phyloP scores from a whole-genome alignment of 1,140 invertebrate species.

The Pseudomyrmex pallidus region DNA sequence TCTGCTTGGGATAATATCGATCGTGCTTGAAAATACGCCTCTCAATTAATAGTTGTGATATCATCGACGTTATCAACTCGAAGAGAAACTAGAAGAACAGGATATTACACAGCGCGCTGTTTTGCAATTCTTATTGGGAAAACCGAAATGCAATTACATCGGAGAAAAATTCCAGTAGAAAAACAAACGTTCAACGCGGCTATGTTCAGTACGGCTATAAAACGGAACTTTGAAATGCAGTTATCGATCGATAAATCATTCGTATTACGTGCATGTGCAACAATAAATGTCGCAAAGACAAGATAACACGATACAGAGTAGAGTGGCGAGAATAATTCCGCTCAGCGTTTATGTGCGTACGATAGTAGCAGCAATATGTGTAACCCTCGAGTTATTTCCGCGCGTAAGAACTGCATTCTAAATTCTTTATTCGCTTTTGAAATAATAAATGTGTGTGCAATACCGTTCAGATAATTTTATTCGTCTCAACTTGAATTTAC shows the following conservation, averaged over 20 bases:
- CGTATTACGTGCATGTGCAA: not conserved
- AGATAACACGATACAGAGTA: slow-evolving; percentile 28
- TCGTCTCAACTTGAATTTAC: not conserved
- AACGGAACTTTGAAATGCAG: not conserved
- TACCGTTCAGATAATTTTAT: not conserved
- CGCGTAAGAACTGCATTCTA: too few relatives aligned
- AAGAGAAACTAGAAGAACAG: not conserved
- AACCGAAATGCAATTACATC: slow-evolving; percentile 5
- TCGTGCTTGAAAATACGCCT: slow-evolving; percentile 1
- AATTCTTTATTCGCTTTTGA: not conserved
- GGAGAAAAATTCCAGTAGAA: not conserved
- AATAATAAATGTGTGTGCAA: not conserved
- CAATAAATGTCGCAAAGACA: slow-evolving; percentile 1
- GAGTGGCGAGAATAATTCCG: not conserved
- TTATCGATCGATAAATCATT: slow-evolving; percentile 18
- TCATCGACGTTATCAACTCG: not conserved
- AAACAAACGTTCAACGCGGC: not conserved
- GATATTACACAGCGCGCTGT: not conserved
- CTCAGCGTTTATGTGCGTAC: not conserved
- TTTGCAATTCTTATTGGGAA: not conserved
- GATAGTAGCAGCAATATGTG: not conserved
- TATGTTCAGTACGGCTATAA: slow-evolving; percentile 3
- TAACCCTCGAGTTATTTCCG: not conserved
- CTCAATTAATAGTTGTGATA: slow-evolving; percentile 5
- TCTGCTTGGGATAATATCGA: not conserved